Evolutionary conservation across 2,113 vertebrate species (phyloP).

Genomic region (Upupa epops): DNA sequence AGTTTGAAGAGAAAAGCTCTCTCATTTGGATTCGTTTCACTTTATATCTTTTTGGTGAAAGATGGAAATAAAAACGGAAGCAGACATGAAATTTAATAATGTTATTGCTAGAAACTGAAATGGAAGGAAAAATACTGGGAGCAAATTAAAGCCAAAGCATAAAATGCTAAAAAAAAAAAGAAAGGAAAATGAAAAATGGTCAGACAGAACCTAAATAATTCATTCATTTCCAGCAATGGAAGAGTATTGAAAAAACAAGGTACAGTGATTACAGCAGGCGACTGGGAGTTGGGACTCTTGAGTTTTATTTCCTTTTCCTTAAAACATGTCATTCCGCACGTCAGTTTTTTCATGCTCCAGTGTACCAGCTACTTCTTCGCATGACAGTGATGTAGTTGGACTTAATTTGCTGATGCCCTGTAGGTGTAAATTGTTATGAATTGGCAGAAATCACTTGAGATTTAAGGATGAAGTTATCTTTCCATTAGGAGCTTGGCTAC

Average conservation of each 20-base stretch:
- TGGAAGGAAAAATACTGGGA: constrained; percentile 39
- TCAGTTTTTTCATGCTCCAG: constrained; percentile 6
- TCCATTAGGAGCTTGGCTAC: constrained; percentile 45
- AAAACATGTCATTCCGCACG: neutral
- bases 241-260: constrained; percentile 37
- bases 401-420: constrained; percentile 55
- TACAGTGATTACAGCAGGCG: neutral
- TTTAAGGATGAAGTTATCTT: constrained; percentile 52
- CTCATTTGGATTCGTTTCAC: constrained; percentile 67
- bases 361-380: neutral
- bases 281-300: neutral
- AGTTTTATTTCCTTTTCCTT: constrained; percentile 37
- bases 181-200: constrained; percentile 23
- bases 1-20: constrained; percentile 60
- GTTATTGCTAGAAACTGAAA: constrained; percentile 65
- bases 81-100: constrained; percentile 72
- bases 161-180: constrained; percentile 33
- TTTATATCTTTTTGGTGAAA: constrained; percentile 72
- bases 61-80: constrained; percentile 73
- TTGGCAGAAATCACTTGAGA: constrained; percentile 55
- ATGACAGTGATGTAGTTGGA: constrained; percentile 37
- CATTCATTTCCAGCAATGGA: constrained; percentile 46
- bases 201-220: constrained; percentile 56
- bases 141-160: constrained; percentile 48
- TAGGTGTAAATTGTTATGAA: constrained; percentile 64